Base-by-base conservation (phyloP, 2,113 vertebrate species). In the Puffinus mauretanicus region DNA sequence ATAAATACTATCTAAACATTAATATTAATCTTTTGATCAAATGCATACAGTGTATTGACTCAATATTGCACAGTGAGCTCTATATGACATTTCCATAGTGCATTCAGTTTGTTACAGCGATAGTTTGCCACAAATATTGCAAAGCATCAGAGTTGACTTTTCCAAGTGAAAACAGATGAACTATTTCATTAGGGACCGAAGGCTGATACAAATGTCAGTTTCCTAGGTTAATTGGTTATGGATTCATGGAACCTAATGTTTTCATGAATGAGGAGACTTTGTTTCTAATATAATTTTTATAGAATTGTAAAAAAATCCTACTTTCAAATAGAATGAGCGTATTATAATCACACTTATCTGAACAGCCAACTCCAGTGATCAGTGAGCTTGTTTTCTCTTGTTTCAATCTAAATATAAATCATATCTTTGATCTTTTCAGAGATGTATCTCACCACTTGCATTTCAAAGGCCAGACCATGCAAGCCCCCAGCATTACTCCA, bases 1-100 rank as follows among this genome's bases (percentile, higher is more conserved):
- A 94, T 97, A 97, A 96, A 96, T 96, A 96, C 96, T 94, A 85
- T 83, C 92, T 92, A 91, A 93, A 87, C 86, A 87, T 94, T 91
- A 57, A 86, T 86, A 90, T 85, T 75, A 42, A 77, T 92, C 40
- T 75, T 75, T 70, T 91, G 81, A 92, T 70, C 88, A 84, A 60
- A 95, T 52, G 73, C 85, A 90, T 97, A 88, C 13, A 87, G 90
- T 94, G 80, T 94, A 77, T 94, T 87, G 92, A 96, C 95, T 90
- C 76, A 36, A 4, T 86, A 95, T 96, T 96, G 96, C 93, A 95
- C 88, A 71, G 75, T 51, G 85, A 97, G 83, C 80, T 86, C 86
- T 85, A 72, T 42, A 65, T 64, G 67, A 95, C 88, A 64, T 88
- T 96, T 96, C 80, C 73, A 67, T 69, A 82, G 91, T 91, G 94